Evolutionary conservation across 2,888 invertebrate genomes (phyloP).

Genomic region (Falcaria lacertinaria): DNA sequence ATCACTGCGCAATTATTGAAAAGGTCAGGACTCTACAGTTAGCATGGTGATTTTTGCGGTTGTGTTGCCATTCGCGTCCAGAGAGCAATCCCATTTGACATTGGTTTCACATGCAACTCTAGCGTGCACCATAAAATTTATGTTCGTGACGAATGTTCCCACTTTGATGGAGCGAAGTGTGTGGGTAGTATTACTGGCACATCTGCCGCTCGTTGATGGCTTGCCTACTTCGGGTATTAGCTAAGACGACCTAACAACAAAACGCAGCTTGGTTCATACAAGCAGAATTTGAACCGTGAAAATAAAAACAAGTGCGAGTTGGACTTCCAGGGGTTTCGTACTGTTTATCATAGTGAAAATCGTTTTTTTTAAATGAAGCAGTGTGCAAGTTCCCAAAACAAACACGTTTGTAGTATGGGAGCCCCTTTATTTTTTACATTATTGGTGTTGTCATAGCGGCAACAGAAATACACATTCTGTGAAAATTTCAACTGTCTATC

Average conservation of each 20-base stretch:
- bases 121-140: constrained; percentile 34
- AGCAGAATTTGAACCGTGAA: too few species aligned
- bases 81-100: constrained; percentile 32
- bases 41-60: constrained; percentile 19
- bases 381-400: too few species aligned
- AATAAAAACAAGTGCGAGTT: too few species aligned
- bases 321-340: too few species aligned
- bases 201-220: background rate
- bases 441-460: too few species aligned
- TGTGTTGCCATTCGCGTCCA: constrained; percentile 23
- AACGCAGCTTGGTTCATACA: background rate
- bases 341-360: too few species aligned
- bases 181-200: background rate
- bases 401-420: too few species aligned
- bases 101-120: constrained; percentile 37
- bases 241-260: background rate
- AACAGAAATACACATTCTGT: too few species aligned
- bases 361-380: too few species aligned
- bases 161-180: constrained; percentile 24
- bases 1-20: constrained; percentile 1
- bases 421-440: too few species aligned
- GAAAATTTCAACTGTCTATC: too few species aligned
- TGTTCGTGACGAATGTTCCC: constrained; percentile 39
- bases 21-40: constrained; percentile 16
- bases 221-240: background rate